These are phyloP conservation scores for Maconellicoccus hirsutus DNA, from an alignment of 1,140 invertebrate genomes.

Conservation along the genomic window DNA sequence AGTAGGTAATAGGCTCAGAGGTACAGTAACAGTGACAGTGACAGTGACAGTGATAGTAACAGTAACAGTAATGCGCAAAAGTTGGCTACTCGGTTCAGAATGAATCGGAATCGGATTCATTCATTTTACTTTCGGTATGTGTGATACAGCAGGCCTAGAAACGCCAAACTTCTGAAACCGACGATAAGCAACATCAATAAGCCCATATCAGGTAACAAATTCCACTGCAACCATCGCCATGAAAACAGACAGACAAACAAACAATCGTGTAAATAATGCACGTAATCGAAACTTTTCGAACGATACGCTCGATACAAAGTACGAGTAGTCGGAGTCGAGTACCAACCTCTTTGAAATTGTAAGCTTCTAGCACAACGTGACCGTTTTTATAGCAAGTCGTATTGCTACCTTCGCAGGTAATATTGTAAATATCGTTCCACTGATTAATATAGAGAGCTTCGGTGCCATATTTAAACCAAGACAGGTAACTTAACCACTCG, in stretches of 20 bases:
- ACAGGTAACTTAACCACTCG: conserved; percentile 81
- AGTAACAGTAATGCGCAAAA: too few species aligned
- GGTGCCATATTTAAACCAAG: conserved; percentile 91
- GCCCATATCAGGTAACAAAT: conserved; percentile 57
- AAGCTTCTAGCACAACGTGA: conserved; percentile 59
- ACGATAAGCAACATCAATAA: conserved; percentile 57
- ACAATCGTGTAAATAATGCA: not conserved
- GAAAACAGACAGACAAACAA: too few species aligned
- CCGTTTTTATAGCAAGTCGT: conserved; percentile 63
- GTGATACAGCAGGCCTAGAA: conserved; percentile 34
- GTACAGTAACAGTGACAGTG: too few species aligned
- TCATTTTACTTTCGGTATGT: conserved; percentile 27
- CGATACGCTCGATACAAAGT: not conserved
- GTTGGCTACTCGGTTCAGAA: too few species aligned
- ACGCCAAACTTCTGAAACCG: conserved; percentile 63
- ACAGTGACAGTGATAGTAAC: too few species aligned
- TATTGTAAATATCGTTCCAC: conserved; percentile 63
- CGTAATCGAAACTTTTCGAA: not conserved
- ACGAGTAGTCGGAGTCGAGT: not conserved
- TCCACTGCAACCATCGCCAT: conserved; percentile 44
- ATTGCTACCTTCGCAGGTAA: conserved; percentile 56
- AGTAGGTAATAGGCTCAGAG: too few species aligned
- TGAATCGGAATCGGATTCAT: too few species aligned
- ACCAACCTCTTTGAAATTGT: conserved; percentile 61
- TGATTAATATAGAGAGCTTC: conserved; percentile 90